A percentile compares a stretch with the other conserved stretches of the same genome.
Evolutionary conservation across 2,888 invertebrate genomes (phyloP).

Genomic region (Spilosoma lubricipeda): DNA sequence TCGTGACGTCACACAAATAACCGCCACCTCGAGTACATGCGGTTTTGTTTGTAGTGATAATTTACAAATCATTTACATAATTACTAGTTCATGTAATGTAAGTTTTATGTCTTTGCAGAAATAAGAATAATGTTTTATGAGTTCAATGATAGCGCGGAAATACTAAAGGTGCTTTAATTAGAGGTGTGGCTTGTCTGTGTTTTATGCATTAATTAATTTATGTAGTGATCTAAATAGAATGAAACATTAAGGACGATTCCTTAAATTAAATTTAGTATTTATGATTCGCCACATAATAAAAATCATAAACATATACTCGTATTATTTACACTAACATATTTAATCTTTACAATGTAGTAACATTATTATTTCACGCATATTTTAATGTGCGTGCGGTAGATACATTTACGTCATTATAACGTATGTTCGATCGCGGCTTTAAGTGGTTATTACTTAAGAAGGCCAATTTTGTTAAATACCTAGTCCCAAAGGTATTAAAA

Average conservation of each 20-base stretch:
- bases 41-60: slow-evolving; percentile 54
- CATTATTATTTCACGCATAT: background rate
- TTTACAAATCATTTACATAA: slow-evolving; percentile 55
- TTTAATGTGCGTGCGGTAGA: background rate
- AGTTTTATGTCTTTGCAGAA: slow-evolving; percentile 51
- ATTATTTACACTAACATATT: background rate
- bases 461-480: too few relatives aligned
- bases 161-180: slow-evolving; percentile 35
- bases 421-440: background rate
- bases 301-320: background rate
- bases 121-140: slow-evolving; percentile 45
- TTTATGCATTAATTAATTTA: slow-evolving; percentile 45
- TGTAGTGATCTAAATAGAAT: slow-evolving; percentile 29
- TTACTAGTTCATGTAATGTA: slow-evolving; percentile 42
- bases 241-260: background rate
- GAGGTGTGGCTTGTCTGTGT: slow-evolving; percentile 41
- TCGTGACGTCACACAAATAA: slow-evolving; percentile 51
- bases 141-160: slow-evolving; percentile 48
- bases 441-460: too few relatives aligned
- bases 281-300: background rate
- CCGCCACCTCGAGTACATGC: slow-evolving; percentile 38
- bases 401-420: background rate
- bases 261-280: background rate
- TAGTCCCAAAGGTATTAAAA: too few relatives aligned
- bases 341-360: background rate